Evolutionary conservation across 2,113 vertebrate genomes (phyloP).

Genomic region (Pogona vitticeps): DNA sequence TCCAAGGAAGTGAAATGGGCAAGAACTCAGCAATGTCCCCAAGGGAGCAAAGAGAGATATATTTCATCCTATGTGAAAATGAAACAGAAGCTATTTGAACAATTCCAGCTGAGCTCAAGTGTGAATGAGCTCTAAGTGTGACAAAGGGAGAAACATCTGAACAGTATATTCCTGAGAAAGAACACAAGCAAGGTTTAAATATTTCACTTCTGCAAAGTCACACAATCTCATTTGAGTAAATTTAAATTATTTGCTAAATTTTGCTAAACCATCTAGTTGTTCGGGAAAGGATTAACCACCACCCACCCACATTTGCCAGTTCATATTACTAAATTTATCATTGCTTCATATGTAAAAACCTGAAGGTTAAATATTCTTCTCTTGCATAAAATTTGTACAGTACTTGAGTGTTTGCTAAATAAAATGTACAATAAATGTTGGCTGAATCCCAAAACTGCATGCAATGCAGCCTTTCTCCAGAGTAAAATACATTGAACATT

Average conservation of each 20-base stretch:
- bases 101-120: neutral
- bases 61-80: neutral
- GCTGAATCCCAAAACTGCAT: neutral
- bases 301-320: neutral
- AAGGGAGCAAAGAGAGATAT: neutral
- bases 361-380: neutral
- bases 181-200: neutral
- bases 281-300: neutral
- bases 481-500: neutral
- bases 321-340: neutral
- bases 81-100: neutral
- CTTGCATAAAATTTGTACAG: neutral
- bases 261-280: neutral
- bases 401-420: neutral
- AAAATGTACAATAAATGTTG: neutral
- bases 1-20: conserved; percentile 16
- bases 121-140: neutral
- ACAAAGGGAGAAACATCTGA: neutral
- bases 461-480: neutral
- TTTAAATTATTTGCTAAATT: neutral
- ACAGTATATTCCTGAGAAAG: neutral
- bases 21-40: neutral
- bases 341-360: neutral
- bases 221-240: neutral
- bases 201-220: neutral